Evolutionary conservation across 2,113 vertebrate species (phyloP), one percentile per base, ranked within the genome.

Genomic region (Oostethus manadensis): DNA sequence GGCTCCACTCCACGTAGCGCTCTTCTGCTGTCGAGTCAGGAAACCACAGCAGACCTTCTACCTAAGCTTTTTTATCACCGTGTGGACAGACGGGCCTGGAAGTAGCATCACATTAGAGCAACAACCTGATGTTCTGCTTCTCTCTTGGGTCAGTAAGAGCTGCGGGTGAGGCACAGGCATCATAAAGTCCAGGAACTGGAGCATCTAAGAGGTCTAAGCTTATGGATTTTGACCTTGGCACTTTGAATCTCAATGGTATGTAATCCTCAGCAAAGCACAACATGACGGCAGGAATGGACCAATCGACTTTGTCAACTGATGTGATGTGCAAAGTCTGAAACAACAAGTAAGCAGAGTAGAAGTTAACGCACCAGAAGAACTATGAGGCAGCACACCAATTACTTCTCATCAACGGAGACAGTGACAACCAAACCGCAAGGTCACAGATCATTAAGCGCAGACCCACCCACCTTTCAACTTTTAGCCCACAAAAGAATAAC

Each of bases 191-290:
- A 33, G 69, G 62, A 71, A 66, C 78, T 64, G 80, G 48, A 70
- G 64, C 43, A 63, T 79, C 48, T 56, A 58, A 70, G 65, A 74
- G 66, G 68, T 7, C 66, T 79, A 64, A 80, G 51, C 77, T 62
- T 79, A 54, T 47, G 72, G 82, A 78, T 83, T 81, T 83, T 50
- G 75, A 79, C 73, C 78, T 79, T 70, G 86, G 65, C 76, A 66
- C 67, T 29, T 70, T 70, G 80, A 86, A 86, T 82, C 78, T 60
- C 43, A 54, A 11, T 60, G 64, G 75, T 58, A 84, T 79, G 78
- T 82, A 86, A 87, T 84, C 75, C 58, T 49, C 33, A 49, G 29
- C 14, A 26, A 58, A n/a, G 21, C 43, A 45, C 51, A 58, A 61
- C 35, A 64, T 47, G 43, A 62, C 67, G 66, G 55, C 55, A 60